These are phyloP conservation scores for Tachycineta bicolor DNA, from an alignment of 2,113 vertebrate species.

Conservation along the genomic window DNA sequence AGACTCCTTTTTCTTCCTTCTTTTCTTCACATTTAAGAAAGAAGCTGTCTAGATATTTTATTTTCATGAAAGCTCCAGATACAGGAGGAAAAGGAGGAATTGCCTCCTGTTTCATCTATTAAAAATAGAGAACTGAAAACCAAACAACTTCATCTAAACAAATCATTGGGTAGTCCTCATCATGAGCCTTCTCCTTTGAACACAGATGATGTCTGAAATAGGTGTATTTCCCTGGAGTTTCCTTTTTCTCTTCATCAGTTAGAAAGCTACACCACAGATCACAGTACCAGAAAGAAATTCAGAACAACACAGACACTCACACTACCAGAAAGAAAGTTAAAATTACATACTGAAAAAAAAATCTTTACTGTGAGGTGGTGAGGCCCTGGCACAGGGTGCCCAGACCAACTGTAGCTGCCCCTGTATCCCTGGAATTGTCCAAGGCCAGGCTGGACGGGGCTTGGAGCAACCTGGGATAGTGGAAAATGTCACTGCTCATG, in stretches of 20 bases:
- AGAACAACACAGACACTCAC: neutral
- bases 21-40: conserved; percentile 8
- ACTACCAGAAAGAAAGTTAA: neutral
- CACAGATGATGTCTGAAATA: neutral
- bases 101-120: neutral
- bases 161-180: neutral
- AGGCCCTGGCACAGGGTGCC: neutral
- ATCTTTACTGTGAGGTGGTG: rapidly evolving
- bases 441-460: rapidly evolving
- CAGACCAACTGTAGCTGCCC: neutral
- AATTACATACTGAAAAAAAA: neutral
- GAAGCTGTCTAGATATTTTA: neutral
- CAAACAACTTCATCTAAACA: neutral
- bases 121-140: neutral
- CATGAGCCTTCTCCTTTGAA: neutral
- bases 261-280: neutral
- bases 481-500: neutral
- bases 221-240: neutral
- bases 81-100: neutral
- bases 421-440: neutral
- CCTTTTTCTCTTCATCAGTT: neutral
- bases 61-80: neutral
- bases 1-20: neutral
- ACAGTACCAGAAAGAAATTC: neutral
- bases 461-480: neutral